Evolutionary conservation across 2,888 invertebrate species (phyloP), one percentile per base, ranked within the genome.

Genomic region (Brachypalpus laphriformis): DNA sequence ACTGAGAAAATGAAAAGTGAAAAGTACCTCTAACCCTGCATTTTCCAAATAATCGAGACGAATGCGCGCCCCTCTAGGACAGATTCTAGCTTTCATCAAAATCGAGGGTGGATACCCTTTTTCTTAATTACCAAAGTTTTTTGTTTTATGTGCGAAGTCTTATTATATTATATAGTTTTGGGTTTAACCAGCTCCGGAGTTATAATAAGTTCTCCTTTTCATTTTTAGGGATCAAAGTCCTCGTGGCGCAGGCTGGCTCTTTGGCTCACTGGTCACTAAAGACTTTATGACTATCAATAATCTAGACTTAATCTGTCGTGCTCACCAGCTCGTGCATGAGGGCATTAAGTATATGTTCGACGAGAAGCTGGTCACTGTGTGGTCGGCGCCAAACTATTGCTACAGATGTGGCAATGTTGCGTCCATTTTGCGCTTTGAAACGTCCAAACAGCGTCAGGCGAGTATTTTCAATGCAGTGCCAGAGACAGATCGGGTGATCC

Each of bases 331-430:
- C 90, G 99, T 99, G 25, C 98, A 99, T 93, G 99, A 99, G 95
- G 99, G 98, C 96, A 93, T 96, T 93, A 99, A 98, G 93, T 99
- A 98, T 92, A 98, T 99, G 97, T 99, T 99, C 92, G 96, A 98
- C 90, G 96, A 98, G 89, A 96, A 97, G 91, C 93, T 99, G 88
- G 98, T 99, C 37, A 99, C 99, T 0, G 98, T 99, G 1, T 99
- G 99, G 98, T 98, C 99, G 14, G 99, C 99, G 4, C 99, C 99
- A 3, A 99, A 99, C 93, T 99, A 99, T 92, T 99, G 99, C 93
- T 99, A 99, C 92, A 95, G 99, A 14, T 99, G 99, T 91, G 99
- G 99, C 56, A 99, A 99, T 92, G 96, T 98, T 71, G 99, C 99
- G 3, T 98, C 99, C 63, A 99, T 99, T 89, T 93, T 99, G 90